Conservation (phyloP, 2,113 vertebrate species). For the Oriolus oriolus region DNA sequence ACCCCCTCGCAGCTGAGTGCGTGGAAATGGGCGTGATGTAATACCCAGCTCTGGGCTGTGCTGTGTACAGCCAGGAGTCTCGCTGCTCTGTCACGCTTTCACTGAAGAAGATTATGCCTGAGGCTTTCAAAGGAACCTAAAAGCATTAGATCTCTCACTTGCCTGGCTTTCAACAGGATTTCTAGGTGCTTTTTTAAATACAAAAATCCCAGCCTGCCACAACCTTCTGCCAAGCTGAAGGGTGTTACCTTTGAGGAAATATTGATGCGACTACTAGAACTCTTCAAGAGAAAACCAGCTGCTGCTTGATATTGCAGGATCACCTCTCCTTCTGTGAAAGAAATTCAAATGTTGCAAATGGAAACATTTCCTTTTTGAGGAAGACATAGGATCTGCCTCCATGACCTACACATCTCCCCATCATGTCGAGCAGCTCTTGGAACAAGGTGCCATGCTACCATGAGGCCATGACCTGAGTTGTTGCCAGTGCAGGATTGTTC, state of each 20-base stretch:
- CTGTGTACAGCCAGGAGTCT: neutral
- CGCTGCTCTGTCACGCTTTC: neutral
- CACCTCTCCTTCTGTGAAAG: neutral
- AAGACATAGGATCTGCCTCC: neutral
- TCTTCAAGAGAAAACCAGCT: neutral
- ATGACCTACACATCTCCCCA: neutral
- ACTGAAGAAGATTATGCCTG: neutral
- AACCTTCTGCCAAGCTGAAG: neutral
- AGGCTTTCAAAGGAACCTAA: neutral
- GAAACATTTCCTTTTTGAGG: neutral
- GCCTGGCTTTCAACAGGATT: neutral
- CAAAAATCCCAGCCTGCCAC: neutral
- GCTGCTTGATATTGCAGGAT: neutral
- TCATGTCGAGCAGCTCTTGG: neutral
- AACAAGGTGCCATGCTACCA: neutral
- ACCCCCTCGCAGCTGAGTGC: neutral
- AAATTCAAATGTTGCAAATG: neutral
- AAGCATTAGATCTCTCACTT: neutral
- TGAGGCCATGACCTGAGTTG: neutral
- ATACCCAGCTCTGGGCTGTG: accelerated
- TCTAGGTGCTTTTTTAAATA: neutral
- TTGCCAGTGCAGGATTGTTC: neutral
- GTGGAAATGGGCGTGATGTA: neutral
- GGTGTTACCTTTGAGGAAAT: constrained; percentile 9
- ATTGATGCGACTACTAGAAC: neutral